These are phyloP conservation scores for Bubo blakistoni DNA, from an alignment of 2,113 vertebrate genomes.

Conservation along the genomic window DNA sequence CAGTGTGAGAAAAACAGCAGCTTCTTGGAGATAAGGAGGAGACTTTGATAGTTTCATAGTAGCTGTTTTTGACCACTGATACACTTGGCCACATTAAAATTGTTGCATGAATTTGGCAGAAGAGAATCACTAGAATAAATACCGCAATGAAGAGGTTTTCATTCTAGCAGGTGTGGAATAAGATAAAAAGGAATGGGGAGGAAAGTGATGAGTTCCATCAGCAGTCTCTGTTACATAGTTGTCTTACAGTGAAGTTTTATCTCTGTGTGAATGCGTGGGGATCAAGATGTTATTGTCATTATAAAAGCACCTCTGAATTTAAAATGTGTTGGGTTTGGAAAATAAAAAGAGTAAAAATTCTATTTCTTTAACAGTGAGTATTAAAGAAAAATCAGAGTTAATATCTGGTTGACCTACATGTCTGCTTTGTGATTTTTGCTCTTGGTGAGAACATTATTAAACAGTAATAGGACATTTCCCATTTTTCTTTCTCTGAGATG, in stretches of 20 bases:
- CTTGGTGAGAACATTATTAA: background rate
- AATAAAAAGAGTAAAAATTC: background rate
- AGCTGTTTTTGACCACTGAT: background rate
- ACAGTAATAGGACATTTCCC: background rate
- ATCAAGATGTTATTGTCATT: background rate
- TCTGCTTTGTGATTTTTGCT: background rate
- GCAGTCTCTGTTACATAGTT: background rate
- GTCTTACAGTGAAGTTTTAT: background rate
- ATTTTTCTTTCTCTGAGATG: background rate
- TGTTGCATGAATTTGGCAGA: background rate
- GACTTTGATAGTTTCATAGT: background rate
- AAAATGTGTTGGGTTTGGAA: background rate
- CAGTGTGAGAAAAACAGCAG: background rate
- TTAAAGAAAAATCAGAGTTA: background rate
- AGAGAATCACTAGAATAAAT: background rate
- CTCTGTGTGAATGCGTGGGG: background rate
- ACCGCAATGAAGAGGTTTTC: background rate
- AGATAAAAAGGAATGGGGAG: background rate
- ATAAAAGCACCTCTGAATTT: background rate
- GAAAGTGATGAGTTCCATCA: background rate
- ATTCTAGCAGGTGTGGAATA: background rate
- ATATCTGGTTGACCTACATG: background rate
- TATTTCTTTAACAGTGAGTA: background rate
- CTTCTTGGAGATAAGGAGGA: background rate
- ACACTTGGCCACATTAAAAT: background rate